A percentile compares a stretch with the other conserved stretches of the same genome.
Conservation (phyloP, 1,140 invertebrate species). For the Drosophila micromelanica region DNA sequence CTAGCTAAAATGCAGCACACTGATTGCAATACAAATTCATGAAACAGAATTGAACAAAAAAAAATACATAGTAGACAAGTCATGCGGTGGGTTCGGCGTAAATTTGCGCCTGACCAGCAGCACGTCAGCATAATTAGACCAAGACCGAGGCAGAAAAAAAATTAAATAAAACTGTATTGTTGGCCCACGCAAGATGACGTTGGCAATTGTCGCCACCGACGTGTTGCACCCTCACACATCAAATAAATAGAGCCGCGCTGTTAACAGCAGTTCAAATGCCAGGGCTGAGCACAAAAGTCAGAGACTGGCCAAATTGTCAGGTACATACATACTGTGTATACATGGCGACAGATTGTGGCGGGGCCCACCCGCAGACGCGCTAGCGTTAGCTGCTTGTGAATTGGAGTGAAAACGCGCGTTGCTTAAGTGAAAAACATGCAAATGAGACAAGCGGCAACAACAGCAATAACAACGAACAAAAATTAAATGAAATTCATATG, state of each 20-base stretch:
- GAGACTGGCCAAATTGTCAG: constrained; percentile 17
- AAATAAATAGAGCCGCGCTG: constrained; percentile 42
- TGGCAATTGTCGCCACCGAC: constrained; percentile 20
- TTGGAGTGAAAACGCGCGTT: constrained; percentile 49
- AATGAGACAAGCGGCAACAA: constrained; percentile 44
- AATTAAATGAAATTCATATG: constrained; percentile 63
- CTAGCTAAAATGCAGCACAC: constrained; percentile 17
- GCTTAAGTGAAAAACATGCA: constrained; percentile 55
- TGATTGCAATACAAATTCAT: constrained; percentile 72
- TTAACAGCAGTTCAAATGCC: constrained; percentile 31
- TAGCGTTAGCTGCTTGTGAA: constrained; percentile 39
- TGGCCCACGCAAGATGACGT: constrained; percentile 47
- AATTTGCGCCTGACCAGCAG: constrained; percentile 33
- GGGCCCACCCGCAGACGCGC: constrained; percentile 40
- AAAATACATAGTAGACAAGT: constrained; percentile 56
- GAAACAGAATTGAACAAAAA: constrained; percentile 24
- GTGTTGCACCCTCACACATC: constrained; percentile 55
- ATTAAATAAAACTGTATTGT: constrained; percentile 9
- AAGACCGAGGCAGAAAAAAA: constrained; percentile 37
- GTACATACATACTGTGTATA: background rate
- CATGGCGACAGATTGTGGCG: background rate
- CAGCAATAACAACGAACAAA: constrained; percentile 22
- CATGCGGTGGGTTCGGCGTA: constrained; percentile 21
- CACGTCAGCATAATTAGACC: constrained; percentile 68
- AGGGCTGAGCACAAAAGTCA: constrained; percentile 16